Percentiles rank a stretch among this genome's conserved stretches.
These are phyloP conservation scores for Heliangelus exortis DNA, from an alignment of 2,797 vertebrate genomes.

Conservation along the genomic window DNA sequence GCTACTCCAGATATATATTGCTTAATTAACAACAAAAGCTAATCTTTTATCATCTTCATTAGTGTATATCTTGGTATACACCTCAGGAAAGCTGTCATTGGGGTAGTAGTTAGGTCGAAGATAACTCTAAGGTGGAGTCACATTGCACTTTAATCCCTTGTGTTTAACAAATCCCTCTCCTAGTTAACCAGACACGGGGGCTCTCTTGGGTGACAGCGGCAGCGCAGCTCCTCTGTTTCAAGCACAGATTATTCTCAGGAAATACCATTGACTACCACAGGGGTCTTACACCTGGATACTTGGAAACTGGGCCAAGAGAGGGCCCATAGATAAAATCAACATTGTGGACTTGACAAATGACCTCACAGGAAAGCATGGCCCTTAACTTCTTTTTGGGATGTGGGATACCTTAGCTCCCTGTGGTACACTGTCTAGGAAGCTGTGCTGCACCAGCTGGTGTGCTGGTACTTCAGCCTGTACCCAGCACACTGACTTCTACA, in stretches of 20 bases:
- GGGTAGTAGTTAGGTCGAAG: rapidly evolving
- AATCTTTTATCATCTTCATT: not conserved
- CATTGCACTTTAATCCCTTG: not conserved
- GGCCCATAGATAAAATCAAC: not conserved
- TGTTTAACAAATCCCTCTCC: not conserved
- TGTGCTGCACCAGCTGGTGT: not conserved
- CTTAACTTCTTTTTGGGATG: not conserved
- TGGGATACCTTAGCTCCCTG: not conserved
- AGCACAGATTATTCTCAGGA: not conserved
- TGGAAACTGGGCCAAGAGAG: not conserved
- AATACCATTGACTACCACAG: not conserved
- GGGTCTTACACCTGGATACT: not conserved
- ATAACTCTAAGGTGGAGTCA: not conserved
- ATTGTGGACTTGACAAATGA: not conserved
- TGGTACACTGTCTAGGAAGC: not conserved
- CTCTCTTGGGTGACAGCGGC: not conserved
- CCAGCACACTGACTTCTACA: not conserved
- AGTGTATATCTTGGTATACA: rapidly evolving
- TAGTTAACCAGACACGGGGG: not conserved
- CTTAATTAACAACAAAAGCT: not conserved
- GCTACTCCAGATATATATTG: not conserved
- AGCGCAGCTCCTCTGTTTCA: not conserved
- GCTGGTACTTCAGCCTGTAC: not conserved
- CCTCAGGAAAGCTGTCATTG: rapidly evolving
- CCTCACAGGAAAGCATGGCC: not conserved